These are phyloP conservation scores for Manduca sexta DNA, from an alignment of 1,140 invertebrate species.

Conservation along the genomic window DNA sequence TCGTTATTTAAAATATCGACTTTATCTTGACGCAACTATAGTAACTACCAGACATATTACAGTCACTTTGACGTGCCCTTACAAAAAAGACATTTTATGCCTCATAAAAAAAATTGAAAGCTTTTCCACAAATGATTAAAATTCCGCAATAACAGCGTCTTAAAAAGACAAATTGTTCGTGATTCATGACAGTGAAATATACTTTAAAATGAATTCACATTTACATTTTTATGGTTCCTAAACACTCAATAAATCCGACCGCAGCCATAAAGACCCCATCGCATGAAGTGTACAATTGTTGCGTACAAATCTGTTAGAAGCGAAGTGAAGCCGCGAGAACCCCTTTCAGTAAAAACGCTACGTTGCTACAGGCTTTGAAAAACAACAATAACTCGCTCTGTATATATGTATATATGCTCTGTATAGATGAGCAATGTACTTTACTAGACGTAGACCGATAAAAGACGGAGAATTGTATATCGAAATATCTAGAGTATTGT, in stretches of 20 bases:
- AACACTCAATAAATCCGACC: conserved; percentile 57
- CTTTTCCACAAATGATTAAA: no score
- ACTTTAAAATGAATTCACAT: conserved; percentile 38
- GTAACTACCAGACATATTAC: no score
- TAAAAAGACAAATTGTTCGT: conserved; percentile 13
- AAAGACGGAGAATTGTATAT: conserved; percentile 17
- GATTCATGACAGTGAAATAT: conserved; percentile 43
- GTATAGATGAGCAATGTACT: conserved; percentile 63
- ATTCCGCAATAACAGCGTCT: background rate
- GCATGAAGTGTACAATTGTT: conserved; percentile 27
- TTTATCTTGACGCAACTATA: no score
- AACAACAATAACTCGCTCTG: conserved; percentile 64
- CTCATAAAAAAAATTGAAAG: no score
- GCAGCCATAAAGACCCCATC: conserved; percentile 41
- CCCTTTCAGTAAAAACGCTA: conserved; percentile 55
- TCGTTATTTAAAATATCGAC: no score
- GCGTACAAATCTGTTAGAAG: conserved; percentile 48
- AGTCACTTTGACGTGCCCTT: no score
- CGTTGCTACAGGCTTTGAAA: conserved; percentile 53
- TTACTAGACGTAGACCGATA: conserved; percentile 43
- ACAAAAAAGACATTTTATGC: no score
- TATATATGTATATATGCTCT: conserved; percentile 44
- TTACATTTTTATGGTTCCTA: conserved; percentile 65
- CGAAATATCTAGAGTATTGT: no score
- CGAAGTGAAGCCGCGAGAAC: conserved; percentile 44